Evolutionary conservation across 1,140 invertebrate species (phyloP).

Genomic region (Bombus cullumanus): DNA sequence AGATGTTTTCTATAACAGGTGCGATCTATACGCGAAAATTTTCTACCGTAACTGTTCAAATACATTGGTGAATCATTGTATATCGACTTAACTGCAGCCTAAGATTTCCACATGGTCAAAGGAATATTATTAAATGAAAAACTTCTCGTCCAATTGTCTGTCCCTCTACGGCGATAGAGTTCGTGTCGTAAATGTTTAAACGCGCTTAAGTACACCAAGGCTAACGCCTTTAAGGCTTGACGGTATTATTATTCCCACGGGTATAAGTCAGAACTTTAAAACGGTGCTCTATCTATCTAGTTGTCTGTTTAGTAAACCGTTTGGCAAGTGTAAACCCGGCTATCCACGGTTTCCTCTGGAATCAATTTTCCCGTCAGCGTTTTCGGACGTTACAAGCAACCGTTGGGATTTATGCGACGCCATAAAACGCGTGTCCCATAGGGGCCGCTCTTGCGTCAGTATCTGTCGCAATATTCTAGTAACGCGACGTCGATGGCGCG

Average conservation of each 20-base stretch:
- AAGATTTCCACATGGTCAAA: too few species aligned
- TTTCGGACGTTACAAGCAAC: not conserved
- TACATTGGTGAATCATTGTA: too few species aligned
- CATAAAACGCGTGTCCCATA: constrained; percentile 9
- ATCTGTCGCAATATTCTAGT: not conserved
- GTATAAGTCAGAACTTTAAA: not conserved
- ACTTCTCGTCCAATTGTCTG: too few species aligned
- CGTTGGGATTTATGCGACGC: not conserved
- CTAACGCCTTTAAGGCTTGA: not conserved
- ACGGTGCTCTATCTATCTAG: not conserved
- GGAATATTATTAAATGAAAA: too few species aligned
- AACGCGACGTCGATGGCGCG: not conserved
- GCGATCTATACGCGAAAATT: too few species aligned
- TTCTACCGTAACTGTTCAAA: too few species aligned
- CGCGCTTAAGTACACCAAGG: not conserved
- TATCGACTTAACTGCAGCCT: too few species aligned
- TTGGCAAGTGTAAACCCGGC: not conserved
- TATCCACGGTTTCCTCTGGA: not conserved
- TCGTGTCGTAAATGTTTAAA: not conserved
- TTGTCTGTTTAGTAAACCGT: not conserved
- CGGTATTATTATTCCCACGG: not conserved
- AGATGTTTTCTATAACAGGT: too few species aligned
- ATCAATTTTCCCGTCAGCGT: not conserved
- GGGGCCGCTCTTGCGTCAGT: not conserved
- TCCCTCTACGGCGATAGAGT: too few species aligned